A percentile compares a stretch with the other conserved stretches of the same genome.
phyloP scores from a whole-genome alignment of 2,113 vertebrate species.

The Ceratotherium simum region DNA sequence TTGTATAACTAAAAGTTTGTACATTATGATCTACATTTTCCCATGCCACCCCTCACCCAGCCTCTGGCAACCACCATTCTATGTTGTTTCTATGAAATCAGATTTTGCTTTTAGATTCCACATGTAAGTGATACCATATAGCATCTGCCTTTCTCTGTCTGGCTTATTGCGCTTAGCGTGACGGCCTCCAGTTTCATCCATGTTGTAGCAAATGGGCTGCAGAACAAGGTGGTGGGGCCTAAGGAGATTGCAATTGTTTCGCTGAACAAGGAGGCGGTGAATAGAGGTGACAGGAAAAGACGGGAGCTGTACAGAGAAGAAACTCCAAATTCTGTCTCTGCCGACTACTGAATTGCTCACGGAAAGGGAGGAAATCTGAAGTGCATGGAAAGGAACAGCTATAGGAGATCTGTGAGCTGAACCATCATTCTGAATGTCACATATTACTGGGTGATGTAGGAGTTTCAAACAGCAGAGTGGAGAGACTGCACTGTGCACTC shows the following conservation, averaged over 20 bases:
- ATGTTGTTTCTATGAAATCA: background rate
- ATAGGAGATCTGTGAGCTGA: background rate
- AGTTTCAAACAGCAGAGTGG: background rate
- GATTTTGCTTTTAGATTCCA: background rate
- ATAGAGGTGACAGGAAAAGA: background rate
- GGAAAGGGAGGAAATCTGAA: background rate
- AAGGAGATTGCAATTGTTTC: background rate
- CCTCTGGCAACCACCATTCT: background rate
- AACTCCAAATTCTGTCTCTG: background rate
- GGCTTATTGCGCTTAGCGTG: background rate
- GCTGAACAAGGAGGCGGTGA: background rate
- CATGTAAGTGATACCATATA: background rate
- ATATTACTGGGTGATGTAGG: background rate
- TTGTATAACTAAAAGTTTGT: background rate
- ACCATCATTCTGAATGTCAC: background rate
- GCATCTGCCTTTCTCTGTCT: background rate
- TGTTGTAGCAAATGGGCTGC: background rate
- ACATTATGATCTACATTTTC: background rate
- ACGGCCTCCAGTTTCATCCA: background rate
- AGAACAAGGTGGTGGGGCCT: background rate
- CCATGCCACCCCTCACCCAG: background rate
- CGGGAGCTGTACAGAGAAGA: background rate
- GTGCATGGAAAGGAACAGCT: background rate
- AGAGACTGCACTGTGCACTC: background rate
- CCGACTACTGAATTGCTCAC: background rate